phyloP scores from a whole-genome alignment of 2,797 vertebrate species.

The Paedocypris micromegethes region DNA sequence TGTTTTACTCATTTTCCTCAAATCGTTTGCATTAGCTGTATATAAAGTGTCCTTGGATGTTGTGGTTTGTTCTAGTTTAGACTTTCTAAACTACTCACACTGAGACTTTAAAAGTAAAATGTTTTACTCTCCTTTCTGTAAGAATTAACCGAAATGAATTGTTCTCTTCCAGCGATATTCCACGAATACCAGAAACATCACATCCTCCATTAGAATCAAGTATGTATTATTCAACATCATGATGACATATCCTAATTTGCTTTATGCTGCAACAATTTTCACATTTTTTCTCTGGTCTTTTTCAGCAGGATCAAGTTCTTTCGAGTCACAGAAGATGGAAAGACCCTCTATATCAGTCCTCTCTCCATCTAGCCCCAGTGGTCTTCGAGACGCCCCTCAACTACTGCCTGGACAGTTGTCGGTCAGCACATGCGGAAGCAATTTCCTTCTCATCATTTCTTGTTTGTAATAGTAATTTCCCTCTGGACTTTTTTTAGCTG shows the following conservation, averaged over 20 bases:
- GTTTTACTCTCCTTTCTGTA: constrained; percentile 3
- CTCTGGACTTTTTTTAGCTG: neutral
- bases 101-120: neutral
- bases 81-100: neutral
- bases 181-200: constrained; percentile 97
- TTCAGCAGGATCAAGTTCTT: constrained; percentile 92
- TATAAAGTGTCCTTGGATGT: too few species aligned
- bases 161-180: constrained; percentile 86
- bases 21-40: too few species aligned
- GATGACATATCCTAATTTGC: neutral
- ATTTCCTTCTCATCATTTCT: neutral
- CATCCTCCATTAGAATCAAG: constrained; percentile 98
- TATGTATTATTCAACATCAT: constrained; percentile 67
- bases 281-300: constrained; percentile 16
- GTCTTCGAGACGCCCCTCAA: constrained; percentile 87
- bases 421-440: constrained; percentile 64
- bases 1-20: too few species aligned
- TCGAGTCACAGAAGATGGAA: constrained; percentile 99
- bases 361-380: constrained; percentile 92
- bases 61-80: too few species aligned
- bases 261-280: neutral
- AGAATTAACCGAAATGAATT: neutral
- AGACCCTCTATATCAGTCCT: constrained; percentile 94
- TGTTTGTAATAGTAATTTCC: constrained; percentile 1
- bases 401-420: constrained; percentile 91